Percentiles rank a stretch among this genome's conserved stretches.
phyloP scores from a whole-genome alignment of 2,113 vertebrate genomes.

The Cairina moschata region DNA sequence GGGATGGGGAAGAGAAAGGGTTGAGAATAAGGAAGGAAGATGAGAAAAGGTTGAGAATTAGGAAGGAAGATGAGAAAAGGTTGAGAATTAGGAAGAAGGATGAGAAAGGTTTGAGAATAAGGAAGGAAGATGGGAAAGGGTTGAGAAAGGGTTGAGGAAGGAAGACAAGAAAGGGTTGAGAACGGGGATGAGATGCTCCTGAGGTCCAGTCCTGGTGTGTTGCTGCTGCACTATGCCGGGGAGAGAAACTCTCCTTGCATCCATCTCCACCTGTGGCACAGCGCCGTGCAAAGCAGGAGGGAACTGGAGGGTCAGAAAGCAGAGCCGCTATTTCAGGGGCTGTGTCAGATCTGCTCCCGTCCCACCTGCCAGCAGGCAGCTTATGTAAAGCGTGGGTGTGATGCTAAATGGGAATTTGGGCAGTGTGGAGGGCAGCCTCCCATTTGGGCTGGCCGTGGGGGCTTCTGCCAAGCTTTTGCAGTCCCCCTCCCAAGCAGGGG shows the following conservation, averaged over 20 bases:
- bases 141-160: too few relatives aligned
- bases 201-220: background rate
- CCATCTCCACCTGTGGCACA: rapidly evolving
- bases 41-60: background rate
- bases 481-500: rapidly evolving
- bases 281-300: background rate
- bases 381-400: background rate
- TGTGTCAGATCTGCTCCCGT: background rate
- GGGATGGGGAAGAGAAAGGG: background rate
- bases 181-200: background rate
- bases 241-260: background rate
- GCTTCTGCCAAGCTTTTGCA: background rate
- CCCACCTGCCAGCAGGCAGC: background rate
- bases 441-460: background rate
- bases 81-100: too few relatives aligned
- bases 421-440: background rate
- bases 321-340: background rate
- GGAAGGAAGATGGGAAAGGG: too few relatives aligned
- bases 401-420: background rate
- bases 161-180: background rate
- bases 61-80: too few relatives aligned
- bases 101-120: too few relatives aligned
- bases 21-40: too few relatives aligned
- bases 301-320: rapidly evolving
- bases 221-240: background rate